phyloP scores from a whole-genome alignment of 2,797 vertebrate genomes.

The Echeneis naucrates region DNA sequence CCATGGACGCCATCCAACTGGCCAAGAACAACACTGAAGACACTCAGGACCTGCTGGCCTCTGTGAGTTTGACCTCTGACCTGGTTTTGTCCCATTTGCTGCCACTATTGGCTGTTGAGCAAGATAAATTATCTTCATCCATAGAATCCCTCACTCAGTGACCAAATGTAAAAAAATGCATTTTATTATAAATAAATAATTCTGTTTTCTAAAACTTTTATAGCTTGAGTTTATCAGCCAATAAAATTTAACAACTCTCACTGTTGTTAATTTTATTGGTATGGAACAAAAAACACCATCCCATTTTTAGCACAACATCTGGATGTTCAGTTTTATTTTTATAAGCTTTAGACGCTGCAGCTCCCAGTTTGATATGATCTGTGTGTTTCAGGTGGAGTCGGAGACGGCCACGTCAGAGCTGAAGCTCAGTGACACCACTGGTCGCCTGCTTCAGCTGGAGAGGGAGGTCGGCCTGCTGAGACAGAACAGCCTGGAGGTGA shows the following conservation, averaged over 20 bases:
- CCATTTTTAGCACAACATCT: background rate
- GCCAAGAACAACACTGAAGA: slow-evolving; percentile 88
- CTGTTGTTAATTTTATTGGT: background rate
- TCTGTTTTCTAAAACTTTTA: no score
- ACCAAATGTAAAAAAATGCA: no score
- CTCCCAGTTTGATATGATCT: no score
- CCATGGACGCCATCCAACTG: slow-evolving; percentile 88
- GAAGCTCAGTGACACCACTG: slow-evolving; percentile 88
- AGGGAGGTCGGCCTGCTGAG: slow-evolving; percentile 86
- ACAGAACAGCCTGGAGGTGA: slow-evolving; percentile 83
- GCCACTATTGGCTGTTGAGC: no score
- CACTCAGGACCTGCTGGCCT: slow-evolving; percentile 87
- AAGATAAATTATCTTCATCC: no score
- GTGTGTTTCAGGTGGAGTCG: slow-evolving; percentile 87
- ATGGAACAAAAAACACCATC: background rate
- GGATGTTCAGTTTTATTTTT: background rate
- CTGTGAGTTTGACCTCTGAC: slow-evolving; percentile 82
- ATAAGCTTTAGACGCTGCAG: no score
- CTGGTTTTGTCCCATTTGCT: no score
- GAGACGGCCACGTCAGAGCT: slow-evolving; percentile 91
- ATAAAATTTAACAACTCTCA: background rate
- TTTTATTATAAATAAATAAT: no score
- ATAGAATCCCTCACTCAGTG: no score
- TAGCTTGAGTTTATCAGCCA: background rate
- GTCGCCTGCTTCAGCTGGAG: slow-evolving; percentile 88